phyloP scores from a whole-genome alignment of 2,888 invertebrate species.

The Mesoligia furuncula region DNA sequence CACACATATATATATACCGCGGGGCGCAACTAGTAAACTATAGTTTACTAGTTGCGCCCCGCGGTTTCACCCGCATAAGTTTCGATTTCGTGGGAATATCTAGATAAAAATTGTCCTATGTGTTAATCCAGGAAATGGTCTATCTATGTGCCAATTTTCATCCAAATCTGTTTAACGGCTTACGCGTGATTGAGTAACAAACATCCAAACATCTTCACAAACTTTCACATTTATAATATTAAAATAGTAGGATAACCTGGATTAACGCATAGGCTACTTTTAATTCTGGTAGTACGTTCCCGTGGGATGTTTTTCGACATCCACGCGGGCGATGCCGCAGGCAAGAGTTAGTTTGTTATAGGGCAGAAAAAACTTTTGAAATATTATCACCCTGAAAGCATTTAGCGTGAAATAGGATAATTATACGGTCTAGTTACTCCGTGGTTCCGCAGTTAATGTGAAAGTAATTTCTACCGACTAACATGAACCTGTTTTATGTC shows the following conservation, averaged over 20 bases:
- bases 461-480: conserved; percentile 22
- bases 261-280: background rate
- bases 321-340: background rate
- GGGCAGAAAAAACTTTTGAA: background rate
- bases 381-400: conserved; percentile 21
- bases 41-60: too few relatives aligned
- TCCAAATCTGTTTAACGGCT: too few relatives aligned
- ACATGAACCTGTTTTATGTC: conserved; percentile 27
- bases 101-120: too few relatives aligned
- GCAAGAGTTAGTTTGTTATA: background rate
- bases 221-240: too few relatives aligned
- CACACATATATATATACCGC: too few relatives aligned
- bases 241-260: background rate
- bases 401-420: conserved; percentile 34
- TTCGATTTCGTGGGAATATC: too few relatives aligned
- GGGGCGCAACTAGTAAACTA: too few relatives aligned
- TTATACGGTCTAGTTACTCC: conserved; percentile 19
- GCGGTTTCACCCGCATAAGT: too few relatives aligned
- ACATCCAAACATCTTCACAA: too few relatives aligned
- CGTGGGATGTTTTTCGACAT: background rate
- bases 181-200: too few relatives aligned
- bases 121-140: too few relatives aligned
- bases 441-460: conserved; percentile 14
- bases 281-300: background rate
- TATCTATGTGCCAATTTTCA: too few relatives aligned